These are phyloP conservation scores for Mycogona germanica DNA, from an alignment of 2,888 invertebrate genomes.

Conservation along the genomic window DNA sequence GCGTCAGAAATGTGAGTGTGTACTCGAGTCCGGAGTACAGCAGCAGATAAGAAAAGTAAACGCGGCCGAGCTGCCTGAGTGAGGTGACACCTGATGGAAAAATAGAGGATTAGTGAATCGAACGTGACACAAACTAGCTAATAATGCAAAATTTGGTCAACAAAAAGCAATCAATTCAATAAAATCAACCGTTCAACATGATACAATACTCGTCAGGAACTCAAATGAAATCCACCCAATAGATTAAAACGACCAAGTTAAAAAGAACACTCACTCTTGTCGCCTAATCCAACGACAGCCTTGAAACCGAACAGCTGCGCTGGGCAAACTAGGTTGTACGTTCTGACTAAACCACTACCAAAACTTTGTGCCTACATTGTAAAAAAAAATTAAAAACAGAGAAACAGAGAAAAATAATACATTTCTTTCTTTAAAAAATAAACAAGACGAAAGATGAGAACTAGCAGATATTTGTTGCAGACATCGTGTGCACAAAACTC, in stretches of 20 bases:
- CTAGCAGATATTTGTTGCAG: no score
- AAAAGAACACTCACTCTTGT: not conserved
- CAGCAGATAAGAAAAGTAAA: constrained; percentile 78
- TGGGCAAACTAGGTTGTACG: constrained; percentile 50
- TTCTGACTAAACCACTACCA: constrained; percentile 50
- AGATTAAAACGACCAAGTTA: no score
- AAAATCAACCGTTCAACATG: no score
- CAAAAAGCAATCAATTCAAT: no score
- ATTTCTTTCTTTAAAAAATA: no score
- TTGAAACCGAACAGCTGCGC: constrained; percentile 46
- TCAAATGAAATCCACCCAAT: no score
- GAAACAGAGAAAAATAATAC: not conserved
- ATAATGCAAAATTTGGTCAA: no score
- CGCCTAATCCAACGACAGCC: constrained; percentile 41
- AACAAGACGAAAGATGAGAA: not conserved
- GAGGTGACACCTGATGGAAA: no score
- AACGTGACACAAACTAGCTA: no score
- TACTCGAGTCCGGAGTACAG: constrained; percentile 95
- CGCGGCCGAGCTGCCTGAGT: constrained; percentile 54
- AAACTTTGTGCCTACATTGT: constrained; percentile 45
- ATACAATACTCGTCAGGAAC: no score
- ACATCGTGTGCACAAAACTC: no score
- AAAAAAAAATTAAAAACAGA: not conserved
- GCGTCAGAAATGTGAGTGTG: constrained; percentile 91
- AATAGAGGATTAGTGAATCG: no score